A percentile compares a stretch with the other conserved stretches of the same genome.
These are phyloP conservation scores for Salminus brasiliensis DNA, from an alignment of 2,113 vertebrate genomes.

Conservation along the genomic window DNA sequence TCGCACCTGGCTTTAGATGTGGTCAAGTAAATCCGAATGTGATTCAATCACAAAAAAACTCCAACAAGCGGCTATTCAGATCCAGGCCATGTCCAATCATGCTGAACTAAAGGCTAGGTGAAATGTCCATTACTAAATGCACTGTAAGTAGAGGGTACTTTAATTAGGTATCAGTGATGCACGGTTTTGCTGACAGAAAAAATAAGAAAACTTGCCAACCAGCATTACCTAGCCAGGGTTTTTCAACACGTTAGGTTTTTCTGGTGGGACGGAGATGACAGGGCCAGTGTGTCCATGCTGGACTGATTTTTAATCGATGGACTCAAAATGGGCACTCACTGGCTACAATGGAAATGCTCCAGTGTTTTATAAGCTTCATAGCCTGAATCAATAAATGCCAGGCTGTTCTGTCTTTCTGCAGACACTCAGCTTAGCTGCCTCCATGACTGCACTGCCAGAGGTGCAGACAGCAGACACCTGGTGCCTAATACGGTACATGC, in stretches of 20 bases:
- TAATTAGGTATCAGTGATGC: too few relatives aligned
- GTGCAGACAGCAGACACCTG: not conserved
- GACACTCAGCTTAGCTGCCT: not conserved
- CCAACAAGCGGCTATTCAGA: too few relatives aligned
- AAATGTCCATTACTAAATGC: too few relatives aligned
- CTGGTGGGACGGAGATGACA: not conserved
- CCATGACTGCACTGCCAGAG: not conserved
- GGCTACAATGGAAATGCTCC: not conserved
- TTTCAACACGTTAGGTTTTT: not conserved
- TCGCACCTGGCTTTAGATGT: too few relatives aligned
- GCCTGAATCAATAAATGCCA: not conserved
- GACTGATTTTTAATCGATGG: not conserved
- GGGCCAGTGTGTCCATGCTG: not conserved
- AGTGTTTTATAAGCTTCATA: not conserved
- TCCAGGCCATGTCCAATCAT: too few relatives aligned
- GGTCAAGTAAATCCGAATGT: too few relatives aligned
- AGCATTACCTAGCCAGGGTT: not conserved
- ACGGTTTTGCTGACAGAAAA: too few relatives aligned
- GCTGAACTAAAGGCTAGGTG: too few relatives aligned
- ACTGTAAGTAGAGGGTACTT: too few relatives aligned
- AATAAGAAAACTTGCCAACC: not conserved
- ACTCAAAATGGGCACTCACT: not conserved
- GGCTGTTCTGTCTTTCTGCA: not conserved
- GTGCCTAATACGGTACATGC: too few relatives aligned
- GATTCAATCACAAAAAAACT: too few relatives aligned